phyloP scores from a whole-genome alignment of 2,113 vertebrate species.

The Apeltes quadracus region DNA sequence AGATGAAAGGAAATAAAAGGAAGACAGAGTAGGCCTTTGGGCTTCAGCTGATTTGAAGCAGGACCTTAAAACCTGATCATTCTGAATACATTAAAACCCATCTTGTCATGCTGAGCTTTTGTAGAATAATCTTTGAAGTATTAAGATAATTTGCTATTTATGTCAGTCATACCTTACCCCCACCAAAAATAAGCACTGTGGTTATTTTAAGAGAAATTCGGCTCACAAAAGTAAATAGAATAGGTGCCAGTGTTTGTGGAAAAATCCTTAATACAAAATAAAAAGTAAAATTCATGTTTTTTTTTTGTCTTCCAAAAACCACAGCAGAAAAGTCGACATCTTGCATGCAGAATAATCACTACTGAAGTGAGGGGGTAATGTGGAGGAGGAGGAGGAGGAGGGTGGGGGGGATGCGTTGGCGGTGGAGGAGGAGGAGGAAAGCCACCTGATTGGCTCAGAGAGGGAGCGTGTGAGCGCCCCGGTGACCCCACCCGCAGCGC shows the following conservation, averaged over 20 bases:
- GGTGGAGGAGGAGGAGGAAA: slow-evolving; percentile 12
- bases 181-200: not conserved
- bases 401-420: not conserved
- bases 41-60: not conserved
- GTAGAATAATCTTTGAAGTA: not conserved
- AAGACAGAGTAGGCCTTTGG: not conserved
- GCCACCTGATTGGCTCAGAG: slow-evolving; percentile 87
- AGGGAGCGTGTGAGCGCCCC: slow-evolving; percentile 81
- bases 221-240: not conserved
- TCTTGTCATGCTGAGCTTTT: not conserved
- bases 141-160: not conserved
- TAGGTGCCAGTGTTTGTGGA: too few relatives aligned
- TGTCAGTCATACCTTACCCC: not conserved
- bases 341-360: slow-evolving; percentile 6
- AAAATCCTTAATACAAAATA: not conserved
- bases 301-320: not conserved
- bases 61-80: not conserved
- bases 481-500: slow-evolving; percentile 82
- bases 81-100: not conserved
- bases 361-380: slow-evolving; percentile 12
- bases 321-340: not conserved
- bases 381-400: not conserved
- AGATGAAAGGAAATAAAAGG: not conserved
- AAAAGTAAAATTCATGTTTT: not conserved
- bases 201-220: not conserved